Conservation (phyloP, 1,140 invertebrate species). For the Rhagoletis pomonella region DNA sequence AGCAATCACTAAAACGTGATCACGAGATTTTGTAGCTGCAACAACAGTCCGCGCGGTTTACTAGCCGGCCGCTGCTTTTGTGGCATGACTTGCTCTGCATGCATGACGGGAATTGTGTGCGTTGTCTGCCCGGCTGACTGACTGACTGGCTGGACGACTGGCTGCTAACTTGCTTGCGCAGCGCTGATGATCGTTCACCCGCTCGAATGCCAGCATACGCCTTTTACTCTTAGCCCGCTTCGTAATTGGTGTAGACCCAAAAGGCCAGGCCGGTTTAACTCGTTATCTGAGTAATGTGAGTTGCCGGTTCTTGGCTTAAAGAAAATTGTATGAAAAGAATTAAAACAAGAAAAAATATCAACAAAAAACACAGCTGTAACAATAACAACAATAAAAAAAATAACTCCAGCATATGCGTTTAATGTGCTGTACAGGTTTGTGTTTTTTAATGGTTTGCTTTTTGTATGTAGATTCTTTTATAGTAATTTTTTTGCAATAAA, state of each 20-base stretch:
- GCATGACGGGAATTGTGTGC: slow-evolving; percentile 25
- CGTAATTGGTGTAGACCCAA: slow-evolving; percentile 30
- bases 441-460: neutral
- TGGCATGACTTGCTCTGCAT: slow-evolving; percentile 39
- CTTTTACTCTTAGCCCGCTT: slow-evolving; percentile 31
- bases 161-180: slow-evolving; percentile 32
- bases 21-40: slow-evolving; percentile 44
- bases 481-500: slow-evolving; percentile 1
- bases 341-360: neutral
- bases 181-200: slow-evolving; percentile 39
- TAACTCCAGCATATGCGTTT: slow-evolving; percentile 23
- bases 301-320: slow-evolving; percentile 39
- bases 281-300: slow-evolving; percentile 37
- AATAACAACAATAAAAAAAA: slow-evolving; percentile 1
- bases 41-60: neutral
- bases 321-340: slow-evolving; percentile 23
- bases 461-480: slow-evolving; percentile 4
- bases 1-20: slow-evolving; percentile 39
- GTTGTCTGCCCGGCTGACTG: slow-evolving; percentile 19
- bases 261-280: slow-evolving; percentile 28
- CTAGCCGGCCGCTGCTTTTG: neutral
- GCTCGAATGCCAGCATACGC: slow-evolving; percentile 28
- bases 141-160: neutral
- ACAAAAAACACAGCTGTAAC: slow-evolving; percentile 25
- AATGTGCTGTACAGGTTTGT: slow-evolving; percentile 37